Percentiles rank a stretch among this genome's conserved stretches.
Conservation (phyloP, 2,113 vertebrate genomes). For the Pampusana beccarii region DNA sequence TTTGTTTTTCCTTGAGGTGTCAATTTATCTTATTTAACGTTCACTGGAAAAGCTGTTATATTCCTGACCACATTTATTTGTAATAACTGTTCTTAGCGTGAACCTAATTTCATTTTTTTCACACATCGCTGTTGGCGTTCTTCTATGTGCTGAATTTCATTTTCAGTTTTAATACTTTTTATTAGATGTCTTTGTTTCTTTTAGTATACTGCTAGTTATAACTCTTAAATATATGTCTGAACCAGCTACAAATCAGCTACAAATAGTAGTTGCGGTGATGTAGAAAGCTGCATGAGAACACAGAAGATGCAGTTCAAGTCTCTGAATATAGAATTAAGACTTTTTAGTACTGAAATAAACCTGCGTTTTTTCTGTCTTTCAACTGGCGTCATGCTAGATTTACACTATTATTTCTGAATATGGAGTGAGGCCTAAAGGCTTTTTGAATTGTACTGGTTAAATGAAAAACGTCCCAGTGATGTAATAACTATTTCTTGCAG, state of each 20-base stretch:
- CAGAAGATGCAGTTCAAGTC: background rate
- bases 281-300: background rate
- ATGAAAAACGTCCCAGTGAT: background rate
- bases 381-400: background rate
- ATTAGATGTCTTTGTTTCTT: background rate
- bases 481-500: background rate
- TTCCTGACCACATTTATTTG: background rate
- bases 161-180: background rate
- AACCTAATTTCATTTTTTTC: background rate
- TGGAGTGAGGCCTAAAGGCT: background rate
- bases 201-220: background rate
- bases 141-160: background rate
- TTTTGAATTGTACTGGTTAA: background rate
- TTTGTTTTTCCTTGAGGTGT: background rate
- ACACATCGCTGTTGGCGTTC: background rate
- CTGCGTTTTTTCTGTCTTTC: background rate
- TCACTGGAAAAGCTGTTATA: conserved; percentile 22
- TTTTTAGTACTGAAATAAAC: background rate
- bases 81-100: background rate
- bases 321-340: background rate
- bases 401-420: background rate
- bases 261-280: background rate
- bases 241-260: background rate
- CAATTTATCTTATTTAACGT: background rate
- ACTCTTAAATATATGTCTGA: background rate